Conservation (phyloP, 2,888 invertebrate genomes). For the Ochlodes sylvanus region DNA sequence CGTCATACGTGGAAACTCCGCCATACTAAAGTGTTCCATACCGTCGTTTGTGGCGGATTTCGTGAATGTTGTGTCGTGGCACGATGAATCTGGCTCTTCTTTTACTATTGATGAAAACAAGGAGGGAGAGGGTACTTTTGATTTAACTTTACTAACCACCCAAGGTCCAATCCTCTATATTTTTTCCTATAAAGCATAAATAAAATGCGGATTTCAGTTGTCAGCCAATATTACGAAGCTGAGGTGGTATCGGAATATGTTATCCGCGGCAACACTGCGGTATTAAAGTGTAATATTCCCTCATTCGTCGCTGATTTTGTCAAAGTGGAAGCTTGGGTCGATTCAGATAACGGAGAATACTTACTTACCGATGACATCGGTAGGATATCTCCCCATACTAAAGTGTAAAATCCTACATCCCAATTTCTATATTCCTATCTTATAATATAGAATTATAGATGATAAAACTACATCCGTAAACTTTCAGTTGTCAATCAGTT, state of each 20-base stretch:
- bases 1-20: conserved; percentile 95
- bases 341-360: conserved; percentile 88
- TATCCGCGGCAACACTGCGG: conserved; percentile 94
- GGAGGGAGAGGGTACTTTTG: conserved; percentile 66
- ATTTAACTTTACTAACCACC: conserved; percentile 22
- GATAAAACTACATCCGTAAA: conserved; percentile 12
- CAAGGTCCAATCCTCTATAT: conserved; percentile 34
- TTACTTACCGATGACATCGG: conserved; percentile 90
- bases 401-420: conserved; percentile 25
- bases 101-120: conserved; percentile 65
- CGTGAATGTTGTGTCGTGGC: conserved; percentile 94
- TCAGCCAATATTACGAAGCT: conserved; percentile 94
- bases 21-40: conserved; percentile 94
- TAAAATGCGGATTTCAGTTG: conserved; percentile 86
- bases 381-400: conserved; percentile 64
- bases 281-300: conserved; percentile 95
- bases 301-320: conserved; percentile 97
- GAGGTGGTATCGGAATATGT: conserved; percentile 96
- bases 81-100: conserved; percentile 89
- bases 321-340: conserved; percentile 93
- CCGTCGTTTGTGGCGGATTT: conserved; percentile 97
- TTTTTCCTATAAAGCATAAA: conserved; percentile 30
- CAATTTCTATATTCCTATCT: conserved; percentile 20
- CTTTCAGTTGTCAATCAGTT: conserved; percentile 90
- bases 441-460: too few relatives aligned